Evolutionary conservation across 2,797 vertebrate species (phyloP).

Genomic region (Leucoraja ocellata): DNA sequence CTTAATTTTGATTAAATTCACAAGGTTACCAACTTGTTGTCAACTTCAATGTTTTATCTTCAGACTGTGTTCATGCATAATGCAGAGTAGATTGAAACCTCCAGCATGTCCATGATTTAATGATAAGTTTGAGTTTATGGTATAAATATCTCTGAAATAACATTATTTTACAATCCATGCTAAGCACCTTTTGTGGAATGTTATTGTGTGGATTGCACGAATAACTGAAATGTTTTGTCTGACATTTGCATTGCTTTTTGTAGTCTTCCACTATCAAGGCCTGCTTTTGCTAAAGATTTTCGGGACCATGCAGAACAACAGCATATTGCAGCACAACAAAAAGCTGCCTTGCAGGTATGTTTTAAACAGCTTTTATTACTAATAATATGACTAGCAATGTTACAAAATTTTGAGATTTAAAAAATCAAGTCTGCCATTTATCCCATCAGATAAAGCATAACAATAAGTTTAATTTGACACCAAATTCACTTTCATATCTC

Average conservation of each 20-base stretch:
- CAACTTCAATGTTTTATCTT: background rate
- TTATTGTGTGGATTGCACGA: background rate
- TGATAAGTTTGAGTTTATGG: background rate
- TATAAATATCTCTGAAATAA: background rate
- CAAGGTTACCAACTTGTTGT: background rate
- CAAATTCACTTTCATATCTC: too few species aligned
- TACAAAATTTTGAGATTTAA: too few species aligned
- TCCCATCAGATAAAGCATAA: too few species aligned
- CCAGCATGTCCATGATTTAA: background rate
- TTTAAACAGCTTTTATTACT: background rate
- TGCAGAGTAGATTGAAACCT: background rate
- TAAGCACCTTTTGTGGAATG: too few species aligned
- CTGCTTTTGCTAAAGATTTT: constrained; percentile 76
- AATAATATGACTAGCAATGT: background rate
- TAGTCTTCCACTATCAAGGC: constrained; percentile 77
- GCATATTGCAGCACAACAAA: constrained; percentile 91
- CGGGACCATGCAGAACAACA: constrained; percentile 92
- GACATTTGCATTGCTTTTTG: constrained; percentile 34
- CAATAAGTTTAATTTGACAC: too few species aligned
- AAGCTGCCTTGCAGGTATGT: constrained; percentile 84
- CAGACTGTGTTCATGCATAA: background rate
- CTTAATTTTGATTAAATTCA: background rate
- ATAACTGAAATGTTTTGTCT: background rate
- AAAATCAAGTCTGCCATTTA: too few species aligned
- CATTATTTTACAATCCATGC: background rate